Base-by-base conservation (phyloP, 2,888 invertebrate species). In the Plebejus melissa region DNA sequence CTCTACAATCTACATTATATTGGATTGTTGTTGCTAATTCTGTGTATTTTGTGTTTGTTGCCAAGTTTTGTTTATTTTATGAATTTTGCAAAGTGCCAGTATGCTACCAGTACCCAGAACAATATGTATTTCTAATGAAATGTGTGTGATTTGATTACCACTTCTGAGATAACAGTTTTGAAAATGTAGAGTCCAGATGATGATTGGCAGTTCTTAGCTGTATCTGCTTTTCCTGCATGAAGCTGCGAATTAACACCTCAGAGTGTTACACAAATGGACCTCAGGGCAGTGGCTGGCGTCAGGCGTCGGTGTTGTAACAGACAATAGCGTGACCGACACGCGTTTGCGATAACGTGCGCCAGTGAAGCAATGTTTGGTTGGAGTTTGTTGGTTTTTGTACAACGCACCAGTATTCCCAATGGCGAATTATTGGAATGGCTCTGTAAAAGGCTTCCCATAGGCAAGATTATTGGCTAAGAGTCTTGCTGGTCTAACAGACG, bases 261-360 rank as follows among this genome's bases (percentile, higher is more conserved):
- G 2, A 22, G 11, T 65, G 32, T 65, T 36, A 36, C 65, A 65
- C 65, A 71, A 71, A 71, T 46, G 41, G 28, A 71, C 22, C 71
- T 41, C 28, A 71, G 28, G 46, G 28, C 65, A 65, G 32, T 36
- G 32, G 65, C 65, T 13, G 32, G 28, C 9, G 70, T 41, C 70
- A 16, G 54, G 54, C 54, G 54, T 54, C 70, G 71, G 72, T 32
- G 72, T 72, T 72, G 72, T 54, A 72, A 72, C 72, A 50, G 72
- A 72, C 72, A 72, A 72, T 72, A 72, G 72, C 72, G 72, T 72
- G 72, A 72, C 72, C 72, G 50, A 72, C 50, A 54, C 72, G 72
- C 72, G 72, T 72, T 50, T 28, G 72, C 71, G 71, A 46, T 71
- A 71, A 71, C 72, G 32, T 54, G 72, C 72, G 13, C 32, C 65